Evolutionary conservation across 1,140 invertebrate genomes (phyloP).

Genomic region (Ooceraea biroi): DNA sequence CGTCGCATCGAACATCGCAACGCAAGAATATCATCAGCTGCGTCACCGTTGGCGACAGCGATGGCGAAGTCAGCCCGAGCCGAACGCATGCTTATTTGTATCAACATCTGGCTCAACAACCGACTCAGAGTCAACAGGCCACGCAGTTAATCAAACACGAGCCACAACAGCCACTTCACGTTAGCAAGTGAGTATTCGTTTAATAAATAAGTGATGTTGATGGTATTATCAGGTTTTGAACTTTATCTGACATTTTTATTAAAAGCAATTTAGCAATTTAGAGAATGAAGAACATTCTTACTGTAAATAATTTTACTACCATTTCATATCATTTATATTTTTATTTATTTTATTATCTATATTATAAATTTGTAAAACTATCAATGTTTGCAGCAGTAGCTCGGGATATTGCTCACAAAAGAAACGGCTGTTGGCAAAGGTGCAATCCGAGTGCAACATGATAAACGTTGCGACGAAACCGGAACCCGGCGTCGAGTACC

Average conservation of each 20-base stretch:
- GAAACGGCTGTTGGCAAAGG: slow-evolving; percentile 94
- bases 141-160: slow-evolving; percentile 87
- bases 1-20: slow-evolving; percentile 77
- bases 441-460: slow-evolving; percentile 93
- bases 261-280: too few species aligned
- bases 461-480: slow-evolving; percentile 86
- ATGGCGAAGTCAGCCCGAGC: slow-evolving; percentile 90
- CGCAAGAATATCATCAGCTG: slow-evolving; percentile 93
- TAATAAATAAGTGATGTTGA: background rate
- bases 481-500: slow-evolving; percentile 85
- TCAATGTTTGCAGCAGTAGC: slow-evolving; percentile 74
- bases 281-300: too few species aligned
- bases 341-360: too few species aligned
- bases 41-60: slow-evolving; percentile 93
- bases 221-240: too few species aligned
- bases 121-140: slow-evolving; percentile 83
- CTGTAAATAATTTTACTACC: too few species aligned
- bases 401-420: slow-evolving; percentile 90
- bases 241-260: too few species aligned
- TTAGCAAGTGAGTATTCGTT: slow-evolving; percentile 78
- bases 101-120: slow-evolving; percentile 82
- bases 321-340: background rate
- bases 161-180: slow-evolving; percentile 86
- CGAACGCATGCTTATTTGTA: slow-evolving; percentile 82
- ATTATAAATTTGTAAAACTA: background rate